phyloP scores from a whole-genome alignment of 2,113 vertebrate genomes.

The Lepisosteus oculatus region DNA sequence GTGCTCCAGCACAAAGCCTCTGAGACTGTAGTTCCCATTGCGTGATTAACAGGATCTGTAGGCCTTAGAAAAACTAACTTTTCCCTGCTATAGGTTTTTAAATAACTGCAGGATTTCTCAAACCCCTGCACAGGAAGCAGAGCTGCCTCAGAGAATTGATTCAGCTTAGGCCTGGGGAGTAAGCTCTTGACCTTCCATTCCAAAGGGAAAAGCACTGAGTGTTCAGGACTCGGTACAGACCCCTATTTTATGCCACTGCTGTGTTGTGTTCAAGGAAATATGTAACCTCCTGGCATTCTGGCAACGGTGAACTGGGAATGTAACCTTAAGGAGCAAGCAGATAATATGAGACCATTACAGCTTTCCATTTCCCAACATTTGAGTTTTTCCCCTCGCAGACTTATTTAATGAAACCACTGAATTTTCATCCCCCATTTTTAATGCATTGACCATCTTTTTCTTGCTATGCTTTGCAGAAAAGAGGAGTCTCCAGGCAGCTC shows the following conservation, averaged over 20 bases:
- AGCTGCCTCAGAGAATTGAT: slow-evolving; percentile 33
- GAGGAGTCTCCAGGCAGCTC: neutral
- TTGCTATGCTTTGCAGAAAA: neutral
- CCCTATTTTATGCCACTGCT: slow-evolving; percentile 39
- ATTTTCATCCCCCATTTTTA: neutral
- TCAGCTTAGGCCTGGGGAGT: slow-evolving; percentile 17
- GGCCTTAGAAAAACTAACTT: too few relatives aligned
- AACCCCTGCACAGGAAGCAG: slow-evolving; percentile 28
- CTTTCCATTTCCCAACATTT: slow-evolving; percentile 11
- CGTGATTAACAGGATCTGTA: too few relatives aligned
- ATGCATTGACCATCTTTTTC: neutral
- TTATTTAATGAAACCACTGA: neutral
- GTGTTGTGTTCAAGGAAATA: slow-evolving; percentile 33
- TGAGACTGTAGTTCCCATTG: too few relatives aligned
- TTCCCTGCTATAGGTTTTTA: slow-evolving; percentile 3
- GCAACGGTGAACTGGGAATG: slow-evolving; percentile 28
- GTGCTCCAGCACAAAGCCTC: neutral
- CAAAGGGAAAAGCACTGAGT: slow-evolving; percentile 23
- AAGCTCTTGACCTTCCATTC: slow-evolving; percentile 30
- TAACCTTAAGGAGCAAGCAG: neutral
- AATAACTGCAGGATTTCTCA: slow-evolving; percentile 21
- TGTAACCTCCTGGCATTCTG: slow-evolving; percentile 35
- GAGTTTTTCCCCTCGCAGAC: neutral
- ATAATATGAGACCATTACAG: slow-evolving; percentile 13
- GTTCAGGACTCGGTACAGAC: slow-evolving; percentile 17